A percentile compares a stretch with the other conserved stretches of the same genome.
phyloP scores from a whole-genome alignment of 2,113 vertebrate species.

The Eptatretus burgeri region DNA sequence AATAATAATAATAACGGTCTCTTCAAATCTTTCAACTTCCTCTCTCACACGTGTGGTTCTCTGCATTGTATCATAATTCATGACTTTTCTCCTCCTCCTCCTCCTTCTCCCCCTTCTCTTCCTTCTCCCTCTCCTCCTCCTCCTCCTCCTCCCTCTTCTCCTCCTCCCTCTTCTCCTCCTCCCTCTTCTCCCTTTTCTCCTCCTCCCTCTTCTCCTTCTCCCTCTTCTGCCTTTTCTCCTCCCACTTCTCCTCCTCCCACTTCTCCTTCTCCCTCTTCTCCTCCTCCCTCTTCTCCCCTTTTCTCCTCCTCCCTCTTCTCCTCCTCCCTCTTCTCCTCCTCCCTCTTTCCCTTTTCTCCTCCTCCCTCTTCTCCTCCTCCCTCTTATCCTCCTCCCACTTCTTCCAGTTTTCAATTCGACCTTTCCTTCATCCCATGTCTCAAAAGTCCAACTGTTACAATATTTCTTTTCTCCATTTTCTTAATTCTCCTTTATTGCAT shows the following conservation, averaged over 20 bases:
- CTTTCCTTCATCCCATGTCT: too few relatives aligned
- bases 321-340: neutral
- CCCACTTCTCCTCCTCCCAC: neutral
- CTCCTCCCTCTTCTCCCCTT: neutral
- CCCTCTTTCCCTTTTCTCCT: neutral
- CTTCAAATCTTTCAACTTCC: too few relatives aligned
- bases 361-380: neutral
- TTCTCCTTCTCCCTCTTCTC: neutral
- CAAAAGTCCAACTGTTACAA: too few relatives aligned
- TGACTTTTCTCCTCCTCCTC: neutral
- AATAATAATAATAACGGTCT: too few relatives aligned
- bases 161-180: neutral
- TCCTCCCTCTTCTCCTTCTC: neutral
- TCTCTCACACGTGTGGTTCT: too few relatives aligned
- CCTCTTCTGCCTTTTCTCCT: neutral
- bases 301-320: neutral
- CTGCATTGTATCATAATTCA: too few relatives aligned
- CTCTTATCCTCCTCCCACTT: neutral
- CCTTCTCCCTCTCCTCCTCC: neutral
- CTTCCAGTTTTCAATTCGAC: neutral
- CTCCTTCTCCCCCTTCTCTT: neutral
- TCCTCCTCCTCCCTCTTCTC: neutral
- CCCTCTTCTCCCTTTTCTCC: slow-evolving; percentile 10
- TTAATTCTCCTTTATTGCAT: neutral
- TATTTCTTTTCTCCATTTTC: too few relatives aligned